These are phyloP conservation scores for Chrysodeixis includens DNA, from an alignment of 2,888 invertebrate species.

Conservation along the genomic window DNA sequence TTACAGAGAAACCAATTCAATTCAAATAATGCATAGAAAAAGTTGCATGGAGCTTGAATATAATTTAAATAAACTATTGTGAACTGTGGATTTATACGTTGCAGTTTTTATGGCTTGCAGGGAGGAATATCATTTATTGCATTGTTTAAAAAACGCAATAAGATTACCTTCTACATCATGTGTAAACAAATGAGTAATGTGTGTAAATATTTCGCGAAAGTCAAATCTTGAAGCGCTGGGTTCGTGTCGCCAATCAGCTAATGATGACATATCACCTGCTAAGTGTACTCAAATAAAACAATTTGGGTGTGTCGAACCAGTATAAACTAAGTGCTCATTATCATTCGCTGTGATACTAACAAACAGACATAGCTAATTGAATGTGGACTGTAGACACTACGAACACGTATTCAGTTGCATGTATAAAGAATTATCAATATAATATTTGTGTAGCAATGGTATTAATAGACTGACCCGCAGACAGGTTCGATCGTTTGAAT, in stretches of 20 bases:
- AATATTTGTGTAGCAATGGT: constrained; percentile 27
- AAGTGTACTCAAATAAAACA: constrained; percentile 27
- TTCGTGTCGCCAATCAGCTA: constrained; percentile 12
- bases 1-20: constrained; percentile 5
- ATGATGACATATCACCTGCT: constrained; percentile 36
- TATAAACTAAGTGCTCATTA: constrained; percentile 30
- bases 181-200: neutral
- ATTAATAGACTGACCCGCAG: constrained; percentile 44
- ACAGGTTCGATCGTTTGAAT: constrained; percentile 40
- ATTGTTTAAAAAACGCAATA: neutral
- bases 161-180: neutral
- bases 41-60: constrained; percentile 3
- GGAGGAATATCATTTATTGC: constrained; percentile 12
- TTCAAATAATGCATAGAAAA: constrained; percentile 3
- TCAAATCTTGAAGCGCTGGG: neutral
- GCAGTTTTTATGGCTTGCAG: constrained; percentile 13
- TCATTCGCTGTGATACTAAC: constrained; percentile 35
- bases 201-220: neutral
- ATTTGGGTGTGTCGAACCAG: constrained; percentile 39
- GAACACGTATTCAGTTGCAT: constrained; percentile 31
- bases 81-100: constrained; percentile 17
- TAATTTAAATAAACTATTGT: neutral
- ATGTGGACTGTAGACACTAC: constrained; percentile 29
- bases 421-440: constrained; percentile 40
- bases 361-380: constrained; percentile 40